These are phyloP conservation scores for Plectrocnemia conspersa DNA, from an alignment of 1,140 invertebrate genomes.

Conservation along the genomic window DNA sequence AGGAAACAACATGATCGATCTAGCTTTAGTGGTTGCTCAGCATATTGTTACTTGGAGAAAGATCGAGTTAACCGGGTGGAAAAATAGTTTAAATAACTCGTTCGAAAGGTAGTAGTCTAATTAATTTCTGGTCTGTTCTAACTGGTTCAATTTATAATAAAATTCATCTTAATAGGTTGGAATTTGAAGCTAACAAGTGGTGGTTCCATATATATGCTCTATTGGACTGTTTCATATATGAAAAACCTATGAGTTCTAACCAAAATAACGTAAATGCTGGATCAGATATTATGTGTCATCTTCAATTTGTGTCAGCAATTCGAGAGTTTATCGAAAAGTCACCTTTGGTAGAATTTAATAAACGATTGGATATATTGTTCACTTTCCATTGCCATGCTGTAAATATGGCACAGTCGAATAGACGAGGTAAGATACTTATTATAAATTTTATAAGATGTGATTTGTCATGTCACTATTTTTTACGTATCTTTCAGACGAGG, in stretches of 20 bases:
- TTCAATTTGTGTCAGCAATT: constrained; percentile 54
- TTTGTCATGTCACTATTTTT: background rate
- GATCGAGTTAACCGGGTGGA: constrained; percentile 85
- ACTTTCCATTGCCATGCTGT: constrained; percentile 72
- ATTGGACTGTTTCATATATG: constrained; percentile 47
- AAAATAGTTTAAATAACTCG: constrained; percentile 65
- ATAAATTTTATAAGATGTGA: constrained; percentile 21
- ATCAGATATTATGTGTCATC: background rate
- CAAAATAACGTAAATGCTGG: constrained; percentile 14
- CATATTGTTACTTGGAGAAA: constrained; percentile 89
- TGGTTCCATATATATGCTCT: constrained; percentile 86
- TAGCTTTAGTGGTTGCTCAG: constrained; percentile 66
- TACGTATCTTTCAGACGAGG: constrained; percentile 43
- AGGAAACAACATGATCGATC: constrained; percentile 72
- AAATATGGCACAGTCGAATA: constrained; percentile 46
- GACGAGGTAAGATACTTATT: constrained; percentile 41
- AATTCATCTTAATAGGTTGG: constrained; percentile 50
- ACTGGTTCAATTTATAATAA: constrained; percentile 1
- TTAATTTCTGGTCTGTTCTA: background rate
- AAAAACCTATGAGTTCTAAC: constrained; percentile 21
- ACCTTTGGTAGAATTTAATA: constrained; percentile 75
- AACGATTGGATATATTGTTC: constrained; percentile 72
- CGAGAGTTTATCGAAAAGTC: constrained; percentile 83
- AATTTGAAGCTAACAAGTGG: constrained; percentile 68
- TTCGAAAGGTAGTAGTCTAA: constrained; percentile 49